Percentiles rank a stretch among this genome's conserved stretches.
Evolutionary conservation across 1,140 invertebrate species (phyloP).

Genomic region (Hyphantria cunea): DNA sequence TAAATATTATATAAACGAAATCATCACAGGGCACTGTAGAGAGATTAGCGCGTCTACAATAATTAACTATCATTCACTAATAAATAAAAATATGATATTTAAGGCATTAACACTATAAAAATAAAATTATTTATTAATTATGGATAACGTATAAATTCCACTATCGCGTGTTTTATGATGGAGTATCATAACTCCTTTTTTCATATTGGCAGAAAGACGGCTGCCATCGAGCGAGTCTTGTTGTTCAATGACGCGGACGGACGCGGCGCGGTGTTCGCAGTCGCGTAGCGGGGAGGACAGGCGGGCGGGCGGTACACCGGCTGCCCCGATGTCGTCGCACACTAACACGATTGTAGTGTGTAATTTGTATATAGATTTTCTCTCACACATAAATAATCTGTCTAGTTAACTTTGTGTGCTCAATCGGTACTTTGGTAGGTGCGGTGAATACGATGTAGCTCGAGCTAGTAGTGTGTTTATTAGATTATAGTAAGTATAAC

Average conservation of each 20-base stretch:
- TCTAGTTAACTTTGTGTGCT: constrained; percentile 73
- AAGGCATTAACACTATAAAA: constrained; percentile 80
- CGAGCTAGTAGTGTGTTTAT: constrained; percentile 51
- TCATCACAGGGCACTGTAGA: constrained; percentile 76
- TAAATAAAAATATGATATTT: constrained; percentile 78
- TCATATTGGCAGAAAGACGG: constrained; percentile 79
- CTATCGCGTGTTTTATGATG: constrained; percentile 77
- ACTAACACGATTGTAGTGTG: constrained; percentile 44
- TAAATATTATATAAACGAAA: constrained; percentile 74
- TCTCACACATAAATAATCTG: constrained; percentile 61
- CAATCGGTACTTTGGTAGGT: constrained; percentile 53
- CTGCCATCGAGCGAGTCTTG: constrained; percentile 79
- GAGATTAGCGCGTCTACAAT: constrained; percentile 75
- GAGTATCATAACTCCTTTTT: constrained; percentile 75
- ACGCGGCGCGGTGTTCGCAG: constrained; percentile 74
- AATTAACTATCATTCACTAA: constrained; percentile 80
- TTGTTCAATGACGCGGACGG: constrained; percentile 80
- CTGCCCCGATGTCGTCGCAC: constrained; percentile 76
- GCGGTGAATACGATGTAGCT: constrained; percentile 48
- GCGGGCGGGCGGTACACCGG: constrained; percentile 74
- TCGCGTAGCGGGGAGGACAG: constrained; percentile 74
- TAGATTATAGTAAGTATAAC: constrained; percentile 52
- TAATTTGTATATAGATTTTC: constrained; percentile 37
- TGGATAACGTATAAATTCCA: constrained; percentile 79
- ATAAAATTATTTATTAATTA: constrained; percentile 79